These are phyloP conservation scores for Dioctria linearis DNA, from an alignment of 2,888 invertebrate genomes.

Conservation along the genomic window DNA sequence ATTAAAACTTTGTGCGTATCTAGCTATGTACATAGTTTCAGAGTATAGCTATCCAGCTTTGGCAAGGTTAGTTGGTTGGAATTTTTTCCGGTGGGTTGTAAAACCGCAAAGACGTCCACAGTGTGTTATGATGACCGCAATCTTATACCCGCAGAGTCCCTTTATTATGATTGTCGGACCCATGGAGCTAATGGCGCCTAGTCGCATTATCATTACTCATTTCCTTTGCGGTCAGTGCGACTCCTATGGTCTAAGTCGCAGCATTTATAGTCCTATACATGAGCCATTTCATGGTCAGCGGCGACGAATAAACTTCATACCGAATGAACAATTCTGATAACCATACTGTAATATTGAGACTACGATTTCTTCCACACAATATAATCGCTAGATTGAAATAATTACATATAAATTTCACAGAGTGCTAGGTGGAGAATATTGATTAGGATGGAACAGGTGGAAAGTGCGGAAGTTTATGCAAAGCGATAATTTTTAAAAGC, in stretches of 20 bases:
- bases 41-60: background rate
- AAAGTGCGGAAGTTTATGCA: no score
- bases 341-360: background rate
- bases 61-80: background rate
- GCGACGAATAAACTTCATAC: slow-evolving; percentile 10
- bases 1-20: slow-evolving; percentile 21
- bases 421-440: no score
- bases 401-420: background rate
- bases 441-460: no score
- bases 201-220: slow-evolving; percentile 41
- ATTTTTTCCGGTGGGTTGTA: background rate
- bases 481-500: no score
- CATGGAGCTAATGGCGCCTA: slow-evolving; percentile 30
- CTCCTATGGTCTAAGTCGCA: slow-evolving; percentile 21
- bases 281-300: slow-evolving; percentile 24
- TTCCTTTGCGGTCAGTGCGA: slow-evolving; percentile 38
- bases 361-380: background rate
- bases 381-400: slow-evolving; percentile 2
- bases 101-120: slow-evolving; percentile 19
- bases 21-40: background rate
- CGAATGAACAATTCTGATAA: slow-evolving; percentile 1
- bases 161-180: slow-evolving; percentile 20
- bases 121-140: background rate
- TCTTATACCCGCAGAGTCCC: background rate
- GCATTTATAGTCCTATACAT: slow-evolving; percentile 3